Evolutionary conservation across 2,888 invertebrate species (phyloP), one percentile per base, ranked within the genome.

Genomic region (Bruchidius siliquastri): DNA sequence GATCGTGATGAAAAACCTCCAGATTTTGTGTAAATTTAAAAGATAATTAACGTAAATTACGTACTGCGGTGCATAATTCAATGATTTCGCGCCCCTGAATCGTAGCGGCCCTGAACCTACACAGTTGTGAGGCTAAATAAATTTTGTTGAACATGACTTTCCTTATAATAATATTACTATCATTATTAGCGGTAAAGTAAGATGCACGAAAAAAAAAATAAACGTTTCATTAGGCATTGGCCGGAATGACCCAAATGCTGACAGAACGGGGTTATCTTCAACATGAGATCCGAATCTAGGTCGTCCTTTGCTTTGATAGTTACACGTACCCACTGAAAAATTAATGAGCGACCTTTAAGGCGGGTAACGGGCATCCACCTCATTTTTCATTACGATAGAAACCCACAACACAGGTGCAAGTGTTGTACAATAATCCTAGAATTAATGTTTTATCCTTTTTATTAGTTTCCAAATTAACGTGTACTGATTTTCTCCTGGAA

Each of bases 301-400:
- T 49, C 49, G 18, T 8, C 49, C 13, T 21, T 69, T 69, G n/a
- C n/a, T n/a, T n/a, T n/a, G 21, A 26, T 69, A 49, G 13, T 13
- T 8, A 20, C 69, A 26, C 21, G 20, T 73, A 67, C 32, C 68
- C 20, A n/a, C 74, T 80, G 74, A 78, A 80, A 78, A 71, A 73
- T 80, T 80, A 77, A 80, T 77, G 18, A 20, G 20, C 74, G 75
- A 79, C 79, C 79, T 80, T 80, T 78, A 66, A 70, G 20, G 72
- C 71, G 70, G 26, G 68, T 13, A 68, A 68, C 49, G 49, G 13
- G 67, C 21, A 22, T 75, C 70, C 21, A 74, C 69, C 74, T 70
- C 32, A 76, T 74, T 20, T 73, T 66, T 72, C 32, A 70, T 73
- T 76, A 72, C 69, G 71, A 72, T 69, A 72, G 30, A 21, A 21